Evolutionary conservation across 64 coral and sea anemone genomes (phyloP).

Genomic region (Actinia equina): DNA sequence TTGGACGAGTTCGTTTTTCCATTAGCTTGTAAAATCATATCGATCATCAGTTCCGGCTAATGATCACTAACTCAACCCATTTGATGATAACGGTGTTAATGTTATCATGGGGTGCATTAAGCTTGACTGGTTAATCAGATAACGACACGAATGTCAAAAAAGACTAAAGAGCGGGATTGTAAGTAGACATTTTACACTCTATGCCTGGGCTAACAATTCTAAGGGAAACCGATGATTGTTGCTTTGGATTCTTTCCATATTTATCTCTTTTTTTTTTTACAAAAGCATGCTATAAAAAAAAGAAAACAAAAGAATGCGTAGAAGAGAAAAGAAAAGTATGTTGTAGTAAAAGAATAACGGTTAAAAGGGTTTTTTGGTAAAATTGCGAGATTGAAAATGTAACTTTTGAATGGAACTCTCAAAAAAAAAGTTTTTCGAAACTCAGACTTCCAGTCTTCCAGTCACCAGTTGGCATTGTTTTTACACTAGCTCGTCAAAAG

Average conservation of each 20-base stretch:
- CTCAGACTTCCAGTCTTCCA: too few species aligned
- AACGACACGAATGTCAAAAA: background rate
- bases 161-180: background rate
- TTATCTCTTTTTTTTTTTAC: too few species aligned
- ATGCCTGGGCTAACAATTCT: background rate
- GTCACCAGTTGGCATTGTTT: too few species aligned
- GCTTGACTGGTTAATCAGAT: conserved; percentile 12
- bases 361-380: too few species aligned
- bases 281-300: too few species aligned
- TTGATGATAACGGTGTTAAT: conserved; percentile 8
- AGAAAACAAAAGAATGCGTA: background rate
- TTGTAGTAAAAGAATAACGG: background rate
- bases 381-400: too few species aligned
- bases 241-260: background rate
- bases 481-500: too few species aligned
- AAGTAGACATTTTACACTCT: background rate
- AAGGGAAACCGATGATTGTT: background rate
- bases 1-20: conserved; percentile 12
- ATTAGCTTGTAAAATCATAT: conserved; percentile 26
- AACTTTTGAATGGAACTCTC: too few species aligned
- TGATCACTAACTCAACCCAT: conserved; percentile 15
- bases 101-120: background rate
- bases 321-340: background rate
- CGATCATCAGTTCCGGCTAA: background rate
- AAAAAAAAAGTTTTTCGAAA: too few species aligned